Evolutionary conservation across 2,888 invertebrate genomes (phyloP).

Genomic region (Neria commutata): DNA sequence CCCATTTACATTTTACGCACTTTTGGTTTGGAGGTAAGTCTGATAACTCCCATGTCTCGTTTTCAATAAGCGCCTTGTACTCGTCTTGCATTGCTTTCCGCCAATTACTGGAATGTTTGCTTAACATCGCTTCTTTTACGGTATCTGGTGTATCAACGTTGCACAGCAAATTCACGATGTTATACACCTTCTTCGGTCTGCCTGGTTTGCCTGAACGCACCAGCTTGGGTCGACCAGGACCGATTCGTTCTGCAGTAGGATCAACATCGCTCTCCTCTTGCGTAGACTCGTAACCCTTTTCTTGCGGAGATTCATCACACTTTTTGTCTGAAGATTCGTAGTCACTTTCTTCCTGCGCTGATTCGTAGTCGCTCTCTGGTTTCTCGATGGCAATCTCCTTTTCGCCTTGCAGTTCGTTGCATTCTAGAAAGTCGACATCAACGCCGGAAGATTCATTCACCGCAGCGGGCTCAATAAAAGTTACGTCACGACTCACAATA

Average conservation of each 20-base stretch:
- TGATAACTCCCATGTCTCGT: background rate
- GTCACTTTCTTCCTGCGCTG: no score
- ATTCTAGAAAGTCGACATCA: background rate
- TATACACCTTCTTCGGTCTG: no score
- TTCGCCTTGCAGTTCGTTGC: background rate
- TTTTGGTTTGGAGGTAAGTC: background rate
- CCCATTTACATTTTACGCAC: background rate
- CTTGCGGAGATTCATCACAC: no score
- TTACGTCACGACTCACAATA: conserved; percentile 7
- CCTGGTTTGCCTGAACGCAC: background rate
- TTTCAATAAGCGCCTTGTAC: background rate
- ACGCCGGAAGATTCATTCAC: background rate
- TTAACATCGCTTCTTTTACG: background rate
- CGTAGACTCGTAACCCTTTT: no score
- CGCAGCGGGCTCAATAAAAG: background rate
- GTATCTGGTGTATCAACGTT: background rate
- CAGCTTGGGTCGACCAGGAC: background rate
- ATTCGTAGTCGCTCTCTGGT: background rate
- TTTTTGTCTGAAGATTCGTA: no score
- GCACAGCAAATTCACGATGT: background rate
- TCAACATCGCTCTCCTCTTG: no score
- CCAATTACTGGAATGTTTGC: background rate
- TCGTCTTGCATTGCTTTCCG: background rate
- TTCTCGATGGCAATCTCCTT: background rate
- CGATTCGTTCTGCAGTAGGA: background rate